Evolutionary conservation across 1,140 invertebrate genomes (phyloP).

Genomic region (Hydropsyche tenuis): DNA sequence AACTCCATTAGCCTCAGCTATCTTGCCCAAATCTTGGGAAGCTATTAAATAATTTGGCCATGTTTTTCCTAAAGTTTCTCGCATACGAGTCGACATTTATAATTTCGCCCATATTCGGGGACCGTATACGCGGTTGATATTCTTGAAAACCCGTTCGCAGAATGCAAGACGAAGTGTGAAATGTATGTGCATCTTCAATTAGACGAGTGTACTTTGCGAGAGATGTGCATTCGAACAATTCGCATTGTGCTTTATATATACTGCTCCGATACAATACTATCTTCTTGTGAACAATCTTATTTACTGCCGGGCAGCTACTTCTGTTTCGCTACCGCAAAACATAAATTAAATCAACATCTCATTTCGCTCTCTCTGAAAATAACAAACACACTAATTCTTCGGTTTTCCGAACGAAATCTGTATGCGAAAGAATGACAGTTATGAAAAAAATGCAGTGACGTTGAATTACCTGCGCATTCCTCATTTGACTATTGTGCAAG

Average conservation of each 20-base stretch:
- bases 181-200: conserved; percentile 45
- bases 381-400: conserved; percentile 15
- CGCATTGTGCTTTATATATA: conserved; percentile 24
- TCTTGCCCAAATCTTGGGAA: conserved; percentile 21
- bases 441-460: neutral
- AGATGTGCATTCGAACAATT: conserved; percentile 27
- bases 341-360: conserved; percentile 32
- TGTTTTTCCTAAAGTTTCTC: neutral
- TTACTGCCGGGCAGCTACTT: conserved; percentile 23
- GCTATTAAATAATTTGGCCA: conserved; percentile 19
- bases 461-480: conserved; percentile 15
- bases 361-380: conserved; percentile 4
- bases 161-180: conserved; percentile 40
- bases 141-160: conserved; percentile 10
- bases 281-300: conserved; percentile 32
- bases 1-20: conserved; percentile 24
- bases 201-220: conserved; percentile 20
- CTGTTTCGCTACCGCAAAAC: conserved; percentile 26
- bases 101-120: too few species aligned
- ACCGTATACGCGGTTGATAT: neutral
- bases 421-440: neutral
- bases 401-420: neutral
- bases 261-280: conserved; percentile 30
- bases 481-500: neutral
- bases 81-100: too few species aligned